Conservation (phyloP, 2,888 invertebrate species). For the Eutolmus rufibarbis region DNA sequence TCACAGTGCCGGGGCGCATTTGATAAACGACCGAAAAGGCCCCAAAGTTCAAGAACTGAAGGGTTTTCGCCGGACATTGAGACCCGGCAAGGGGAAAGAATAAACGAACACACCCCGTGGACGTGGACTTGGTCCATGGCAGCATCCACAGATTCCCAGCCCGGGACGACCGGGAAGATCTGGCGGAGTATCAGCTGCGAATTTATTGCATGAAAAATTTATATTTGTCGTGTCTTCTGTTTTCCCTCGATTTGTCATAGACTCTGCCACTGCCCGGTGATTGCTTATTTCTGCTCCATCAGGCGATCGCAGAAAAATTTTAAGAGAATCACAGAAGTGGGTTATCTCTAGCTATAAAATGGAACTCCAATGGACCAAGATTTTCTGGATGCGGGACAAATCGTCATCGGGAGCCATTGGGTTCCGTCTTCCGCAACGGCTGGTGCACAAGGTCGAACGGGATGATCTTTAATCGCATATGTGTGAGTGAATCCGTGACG, state of each 20-base stretch:
- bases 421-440: neutral
- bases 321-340: neutral
- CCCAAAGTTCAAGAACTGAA: conserved; percentile 40
- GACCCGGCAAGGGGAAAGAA: neutral
- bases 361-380: neutral
- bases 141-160: neutral
- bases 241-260: conserved; percentile 25
- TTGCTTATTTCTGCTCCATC: neutral
- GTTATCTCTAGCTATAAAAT: neutral
- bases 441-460: neutral
- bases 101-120: neutral
- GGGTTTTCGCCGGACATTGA: neutral
- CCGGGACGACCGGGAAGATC: neutral
- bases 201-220: conserved; percentile 46
- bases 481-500: neutral
- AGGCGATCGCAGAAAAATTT: neutral
- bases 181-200: conserved; percentile 30
- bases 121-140: neutral
- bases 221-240: conserved; percentile 38
- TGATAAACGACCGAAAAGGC: conserved; percentile 42
- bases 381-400: neutral
- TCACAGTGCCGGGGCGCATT: conserved; percentile 11
- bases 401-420: neutral
- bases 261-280: neutral
- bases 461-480: neutral